phyloP scores from a whole-genome alignment of 1,140 invertebrate species.

The Ceratina japonica region DNA sequence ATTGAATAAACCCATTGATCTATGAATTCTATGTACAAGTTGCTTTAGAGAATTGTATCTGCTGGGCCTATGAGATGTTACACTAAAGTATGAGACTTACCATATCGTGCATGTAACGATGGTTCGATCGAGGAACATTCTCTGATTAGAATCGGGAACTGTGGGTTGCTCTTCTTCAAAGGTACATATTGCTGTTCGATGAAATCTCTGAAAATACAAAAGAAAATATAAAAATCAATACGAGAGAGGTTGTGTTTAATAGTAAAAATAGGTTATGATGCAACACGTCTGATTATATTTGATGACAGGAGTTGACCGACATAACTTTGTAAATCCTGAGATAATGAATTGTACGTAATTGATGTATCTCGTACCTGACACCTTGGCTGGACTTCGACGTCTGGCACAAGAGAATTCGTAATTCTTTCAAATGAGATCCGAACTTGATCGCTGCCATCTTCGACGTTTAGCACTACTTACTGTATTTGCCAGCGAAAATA shows the following conservation, averaged over 20 bases:
- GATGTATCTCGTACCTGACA: constrained; percentile 83
- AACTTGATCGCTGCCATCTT: constrained; percentile 81
- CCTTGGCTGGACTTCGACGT: constrained; percentile 88
- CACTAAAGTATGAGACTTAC: constrained; percentile 79
- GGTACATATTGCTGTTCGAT: constrained; percentile 92
- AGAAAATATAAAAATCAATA: too few relatives aligned
- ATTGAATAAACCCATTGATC: neutral
- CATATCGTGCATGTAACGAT: constrained; percentile 92
- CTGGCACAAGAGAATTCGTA: constrained; percentile 92
- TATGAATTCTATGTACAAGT: constrained; percentile 18
- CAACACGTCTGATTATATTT: constrained; percentile 18
- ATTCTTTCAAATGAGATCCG: constrained; percentile 86
- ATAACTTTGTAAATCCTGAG: neutral
- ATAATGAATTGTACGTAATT: neutral
- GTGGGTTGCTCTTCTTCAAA: constrained; percentile 92
- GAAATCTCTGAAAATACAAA: constrained; percentile 88
- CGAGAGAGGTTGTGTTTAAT: too few relatives aligned
- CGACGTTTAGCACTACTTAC: neutral
- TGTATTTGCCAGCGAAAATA: too few relatives aligned
- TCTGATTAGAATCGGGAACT: constrained; percentile 93
- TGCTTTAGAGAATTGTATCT: constrained; percentile 21
- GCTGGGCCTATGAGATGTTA: too few relatives aligned
- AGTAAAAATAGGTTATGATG: constrained; percentile 30
- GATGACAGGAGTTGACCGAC: neutral
- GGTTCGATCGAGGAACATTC: constrained; percentile 94